These are phyloP conservation scores for Drosophila melanica DNA, from an alignment of 1,140 invertebrate genomes.

Conservation along the genomic window DNA sequence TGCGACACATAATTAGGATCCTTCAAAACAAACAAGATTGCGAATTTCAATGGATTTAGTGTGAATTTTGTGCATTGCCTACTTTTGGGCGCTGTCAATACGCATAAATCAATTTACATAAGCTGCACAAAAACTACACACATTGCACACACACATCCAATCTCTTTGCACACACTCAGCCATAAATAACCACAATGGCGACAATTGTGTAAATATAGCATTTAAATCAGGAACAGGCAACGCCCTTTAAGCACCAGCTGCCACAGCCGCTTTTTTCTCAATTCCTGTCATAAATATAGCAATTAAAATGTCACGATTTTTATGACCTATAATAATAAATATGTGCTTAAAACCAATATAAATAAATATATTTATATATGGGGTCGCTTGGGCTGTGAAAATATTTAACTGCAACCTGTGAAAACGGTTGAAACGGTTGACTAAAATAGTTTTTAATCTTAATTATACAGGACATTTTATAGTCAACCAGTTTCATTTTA, in stretches of 20 bases:
- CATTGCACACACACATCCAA: not conserved
- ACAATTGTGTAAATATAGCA: slow-evolving; percentile 15
- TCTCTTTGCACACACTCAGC: not conserved
- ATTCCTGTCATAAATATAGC: slow-evolving; percentile 40
- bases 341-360: not conserved
- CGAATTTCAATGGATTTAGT: slow-evolving; percentile 6
- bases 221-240: slow-evolving; percentile 23
- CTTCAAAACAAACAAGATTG: slow-evolving; percentile 1
- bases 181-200: slow-evolving; percentile 13
- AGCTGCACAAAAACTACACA: not conserved
- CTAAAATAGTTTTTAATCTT: not conserved
- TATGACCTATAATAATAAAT: slow-evolving; percentile 9
- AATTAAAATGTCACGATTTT: slow-evolving; percentile 39
- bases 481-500: not conserved
- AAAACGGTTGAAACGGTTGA: not conserved
- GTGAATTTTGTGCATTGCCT: slow-evolving; percentile 26
- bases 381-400: not conserved
- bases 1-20: slow-evolving; percentile 71
- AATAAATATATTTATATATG: not conserved
- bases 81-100: slow-evolving; percentile 13
- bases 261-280: not conserved
- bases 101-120: slow-evolving; percentile 56
- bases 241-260: slow-evolving; percentile 17
- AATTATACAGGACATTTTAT: not conserved
- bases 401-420: too few relatives aligned